Base-by-base conservation (phyloP, 2,888 invertebrate genomes). In the Stenotaenia linearis region DNA sequence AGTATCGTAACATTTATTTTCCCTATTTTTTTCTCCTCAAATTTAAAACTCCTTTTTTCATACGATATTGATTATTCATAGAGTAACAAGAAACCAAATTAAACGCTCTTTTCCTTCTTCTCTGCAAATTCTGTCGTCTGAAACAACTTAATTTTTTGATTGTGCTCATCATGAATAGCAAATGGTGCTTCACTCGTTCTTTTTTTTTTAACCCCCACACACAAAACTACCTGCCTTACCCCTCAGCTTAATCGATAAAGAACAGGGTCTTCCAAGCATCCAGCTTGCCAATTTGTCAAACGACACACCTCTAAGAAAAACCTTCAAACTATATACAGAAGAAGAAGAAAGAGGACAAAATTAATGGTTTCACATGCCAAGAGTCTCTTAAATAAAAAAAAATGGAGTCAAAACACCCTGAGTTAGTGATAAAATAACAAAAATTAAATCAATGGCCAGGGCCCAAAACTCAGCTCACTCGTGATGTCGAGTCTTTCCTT, bases 41-140 rank as follows among this genome's bases (percentile, higher is more conserved):
- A 56, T 56, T 56, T 37, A 6, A 56, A 18, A 56, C 56, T 56
- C 23, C 23, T 56, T 50, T 56, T 23, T 56, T 56, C n/a, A 21
- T 56, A n/a, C 18, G 23, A 23, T 56, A 56, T 56, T 56, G 56
- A 56, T 56, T 56, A 56, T 56, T 56, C 56, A 56, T 56, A 56
- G 56, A 56, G 56, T 56, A 56, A 56, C 56, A 56, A 56, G 56
- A 56, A 56, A 56, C 56, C 56, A 56, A 56, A 56, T 56, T 56
- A 56, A 56, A 56, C 56, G 56, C 56, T 56, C 56, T 23, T 56
- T 56, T 56, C 56, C 56, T 56, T 23, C 56, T 56, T 56, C 56
- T 56, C 56, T 56, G 18, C 56, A 56, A 56, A 56, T 56, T 56
- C 56, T 56, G 56, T 56, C 56, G 56, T 56, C 56, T 56, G 56